These are phyloP conservation scores for Oncorhynchus mykiss DNA, from an alignment of 2,113 vertebrate species.

Conservation along the genomic window DNA sequence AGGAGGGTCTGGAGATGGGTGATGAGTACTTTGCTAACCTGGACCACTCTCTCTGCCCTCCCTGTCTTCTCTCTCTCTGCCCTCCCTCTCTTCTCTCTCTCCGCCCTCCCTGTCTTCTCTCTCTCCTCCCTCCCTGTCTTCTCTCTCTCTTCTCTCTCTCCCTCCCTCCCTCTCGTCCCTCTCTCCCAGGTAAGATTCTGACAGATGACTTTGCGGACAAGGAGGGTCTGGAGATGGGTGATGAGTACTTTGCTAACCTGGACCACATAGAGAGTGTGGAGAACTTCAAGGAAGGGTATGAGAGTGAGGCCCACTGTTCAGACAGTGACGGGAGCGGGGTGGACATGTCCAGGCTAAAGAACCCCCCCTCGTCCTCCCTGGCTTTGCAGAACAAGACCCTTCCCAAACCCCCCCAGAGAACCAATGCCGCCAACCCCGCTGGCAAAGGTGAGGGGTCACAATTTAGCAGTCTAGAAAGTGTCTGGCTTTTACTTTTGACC, in stretches of 20 bases:
- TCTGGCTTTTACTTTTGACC: neutral
- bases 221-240: constrained; percentile 95
- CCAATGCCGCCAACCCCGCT: constrained; percentile 34
- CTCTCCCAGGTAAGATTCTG: constrained; percentile 87
- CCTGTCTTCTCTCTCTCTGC: neutral
- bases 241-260: constrained; percentile 96
- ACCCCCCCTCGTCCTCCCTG: constrained; percentile 55
- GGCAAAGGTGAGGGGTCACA: constrained; percentile 38
- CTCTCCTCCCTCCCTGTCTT: no score
- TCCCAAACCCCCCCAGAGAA: constrained; percentile 46
- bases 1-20: no score
- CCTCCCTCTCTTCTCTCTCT: neutral
- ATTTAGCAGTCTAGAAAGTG: neutral
- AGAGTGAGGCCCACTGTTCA: constrained; percentile 91
- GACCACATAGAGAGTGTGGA: constrained; percentile 99
- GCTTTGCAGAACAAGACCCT: constrained; percentile 52
- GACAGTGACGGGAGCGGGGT: constrained; percentile 94
- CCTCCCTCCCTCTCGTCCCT: neutral
- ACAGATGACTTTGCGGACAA: constrained; percentile 97
- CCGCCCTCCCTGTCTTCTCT: neutral
- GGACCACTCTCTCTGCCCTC: no score
- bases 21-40: no score
- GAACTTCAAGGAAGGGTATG: constrained; percentile 97
- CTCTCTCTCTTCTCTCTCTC: neutral
- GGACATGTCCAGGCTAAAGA: constrained; percentile 79